phyloP scores from a whole-genome alignment of 2,797 vertebrate genomes.

The Momotus momota region DNA sequence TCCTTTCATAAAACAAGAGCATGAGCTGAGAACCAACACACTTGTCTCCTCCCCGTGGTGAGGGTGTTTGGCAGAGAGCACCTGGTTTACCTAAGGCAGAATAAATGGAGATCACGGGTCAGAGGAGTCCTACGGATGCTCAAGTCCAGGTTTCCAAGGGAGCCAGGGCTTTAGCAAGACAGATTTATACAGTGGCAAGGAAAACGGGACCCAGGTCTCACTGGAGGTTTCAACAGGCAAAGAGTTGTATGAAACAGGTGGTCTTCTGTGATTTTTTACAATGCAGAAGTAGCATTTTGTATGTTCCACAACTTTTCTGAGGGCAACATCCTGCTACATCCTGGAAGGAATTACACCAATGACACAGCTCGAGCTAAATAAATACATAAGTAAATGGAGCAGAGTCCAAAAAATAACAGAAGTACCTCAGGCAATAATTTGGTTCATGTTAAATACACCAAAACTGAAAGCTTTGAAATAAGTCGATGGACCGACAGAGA shows the following conservation, averaged over 20 bases:
- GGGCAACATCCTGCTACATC: background rate
- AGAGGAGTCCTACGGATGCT: background rate
- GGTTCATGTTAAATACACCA: background rate
- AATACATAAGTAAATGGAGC: background rate
- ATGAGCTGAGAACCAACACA: background rate
- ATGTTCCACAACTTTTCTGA: background rate
- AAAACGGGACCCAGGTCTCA: background rate
- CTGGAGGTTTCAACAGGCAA: background rate
- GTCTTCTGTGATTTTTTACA: background rate
- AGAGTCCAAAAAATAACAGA: background rate
- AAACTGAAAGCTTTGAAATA: background rate
- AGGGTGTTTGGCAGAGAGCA: no score
- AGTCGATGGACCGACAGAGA: background rate
- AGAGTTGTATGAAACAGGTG: fast-evolving
- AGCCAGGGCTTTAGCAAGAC: background rate
- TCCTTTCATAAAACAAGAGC: background rate
- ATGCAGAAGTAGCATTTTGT: background rate
- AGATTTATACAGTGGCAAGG: background rate
- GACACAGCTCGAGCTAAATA: background rate
- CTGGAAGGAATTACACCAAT: background rate
- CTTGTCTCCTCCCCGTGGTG: background rate
- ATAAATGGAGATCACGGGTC: no score
- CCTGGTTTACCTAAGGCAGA: no score
- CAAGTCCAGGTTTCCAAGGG: background rate
- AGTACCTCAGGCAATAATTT: background rate